Conservation (phyloP, 2,888 invertebrate genomes). For the Tetramorium bicarinatum region DNA sequence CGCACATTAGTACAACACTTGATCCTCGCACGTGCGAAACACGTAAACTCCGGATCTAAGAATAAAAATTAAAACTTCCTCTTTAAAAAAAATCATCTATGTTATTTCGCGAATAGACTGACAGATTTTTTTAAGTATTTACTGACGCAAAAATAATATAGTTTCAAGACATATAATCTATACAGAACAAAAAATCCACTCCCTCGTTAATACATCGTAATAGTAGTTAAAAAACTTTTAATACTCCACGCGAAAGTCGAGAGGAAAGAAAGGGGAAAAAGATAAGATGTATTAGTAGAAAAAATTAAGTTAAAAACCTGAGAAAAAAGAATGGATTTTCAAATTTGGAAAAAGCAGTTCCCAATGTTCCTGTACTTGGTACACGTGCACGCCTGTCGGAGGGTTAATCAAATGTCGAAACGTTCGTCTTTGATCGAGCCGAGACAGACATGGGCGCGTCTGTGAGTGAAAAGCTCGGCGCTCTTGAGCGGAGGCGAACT, state of each 20-base stretch:
- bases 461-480: constrained; percentile 68
- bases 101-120: neutral
- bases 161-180: neutral
- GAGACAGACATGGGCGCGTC: constrained; percentile 54
- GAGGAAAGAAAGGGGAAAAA: neutral
- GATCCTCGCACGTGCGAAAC: neutral
- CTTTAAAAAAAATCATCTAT: neutral
- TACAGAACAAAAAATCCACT: neutral
- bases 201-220: neutral
- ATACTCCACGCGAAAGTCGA: neutral
- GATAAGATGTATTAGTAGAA: neutral
- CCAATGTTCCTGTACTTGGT: neutral
- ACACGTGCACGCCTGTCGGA: constrained; percentile 24
- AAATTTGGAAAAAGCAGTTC: neutral
- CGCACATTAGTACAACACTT: neutral
- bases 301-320: neutral
- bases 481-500: constrained; percentile 71
- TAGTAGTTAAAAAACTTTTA: neutral
- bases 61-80: neutral
- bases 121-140: neutral
- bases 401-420: constrained; percentile 79
- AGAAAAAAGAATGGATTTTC: constrained; percentile 8
- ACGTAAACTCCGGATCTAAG: neutral
- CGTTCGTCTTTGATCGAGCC: constrained; percentile 78
- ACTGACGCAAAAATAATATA: neutral